Base-by-base conservation (phyloP, 2,113 vertebrate species). In the Eudyptes chrysolophus region DNA sequence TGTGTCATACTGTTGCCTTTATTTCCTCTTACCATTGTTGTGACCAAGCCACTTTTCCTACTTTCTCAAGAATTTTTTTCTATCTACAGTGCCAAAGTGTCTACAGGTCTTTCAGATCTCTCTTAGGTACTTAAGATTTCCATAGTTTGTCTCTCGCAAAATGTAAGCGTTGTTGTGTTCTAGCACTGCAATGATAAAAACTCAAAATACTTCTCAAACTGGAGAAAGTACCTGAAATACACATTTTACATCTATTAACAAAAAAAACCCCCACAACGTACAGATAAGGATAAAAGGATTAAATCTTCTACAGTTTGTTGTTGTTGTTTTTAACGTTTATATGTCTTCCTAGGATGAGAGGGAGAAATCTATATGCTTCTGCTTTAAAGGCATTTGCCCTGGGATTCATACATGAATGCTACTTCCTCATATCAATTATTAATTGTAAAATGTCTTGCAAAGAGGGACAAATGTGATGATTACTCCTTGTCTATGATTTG, bases 1-100 rank as follows among this genome's bases (percentile, higher is more conserved):
- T 58, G 36, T 94, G 62, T 93, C 57, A 44, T 25, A 42, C 60
- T 83, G 54, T 55, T 93, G 57, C 77, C 13, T 94, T 89, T 77
- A 82, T 93, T 97, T 97, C 96, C 94, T 97, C 61, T 92, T 52
- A 11, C 81, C 82, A 34, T 95, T 96, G 80, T 96, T 97, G 79
- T 83, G 57, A 58, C 57, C 27, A 51, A 90, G 72, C 32, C 36
- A 44, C n/a, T 94, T 89, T 94, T 94, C 86, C 80, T 94, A 57
- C 54, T 92, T 87, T 84, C 44, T 68, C 55, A 86, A 48, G 51
- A 54, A 1, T 29, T 29, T 84, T 88, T 92, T 94, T 79, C 61
- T 85, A 1, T 79, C 78, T 83, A 4, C 38, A 38, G 27, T 93
- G 93, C 66, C 84, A 44, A 55, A 68, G 27, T 44, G n/a, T 74